phyloP scores from a whole-genome alignment of 2,113 vertebrate genomes.

The Elgaria multicarinata region DNA sequence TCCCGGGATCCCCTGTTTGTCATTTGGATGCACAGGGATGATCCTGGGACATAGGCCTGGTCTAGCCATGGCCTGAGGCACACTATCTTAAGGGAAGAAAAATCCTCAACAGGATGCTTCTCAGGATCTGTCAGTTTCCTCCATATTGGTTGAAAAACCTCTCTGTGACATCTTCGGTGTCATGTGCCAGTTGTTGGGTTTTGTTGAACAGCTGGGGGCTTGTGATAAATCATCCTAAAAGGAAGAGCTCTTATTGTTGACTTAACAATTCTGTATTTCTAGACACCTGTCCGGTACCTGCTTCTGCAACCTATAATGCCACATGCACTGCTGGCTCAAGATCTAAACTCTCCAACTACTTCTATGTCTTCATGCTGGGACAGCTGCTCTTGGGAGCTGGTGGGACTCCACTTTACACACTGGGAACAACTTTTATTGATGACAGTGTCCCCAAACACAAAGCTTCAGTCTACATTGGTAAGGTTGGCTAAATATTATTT shows the following conservation, averaged over 20 bases:
- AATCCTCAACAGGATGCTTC: not conserved
- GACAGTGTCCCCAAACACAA: conserved; percentile 81
- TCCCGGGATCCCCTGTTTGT: too few relatives aligned
- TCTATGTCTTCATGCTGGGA: conserved; percentile 82
- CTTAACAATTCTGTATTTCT: conserved; percentile 36
- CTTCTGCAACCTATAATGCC: not conserved
- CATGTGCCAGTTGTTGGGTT: not conserved
- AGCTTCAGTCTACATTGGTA: conserved; percentile 85
- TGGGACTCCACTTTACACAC: conserved; percentile 82
- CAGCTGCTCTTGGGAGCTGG: conserved; percentile 81
- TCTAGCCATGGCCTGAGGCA: too few relatives aligned
- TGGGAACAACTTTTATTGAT: conserved; percentile 84
- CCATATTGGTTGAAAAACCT: not conserved
- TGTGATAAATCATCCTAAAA: not conserved
- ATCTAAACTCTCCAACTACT: conserved; percentile 70
- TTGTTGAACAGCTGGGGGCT: too few relatives aligned
- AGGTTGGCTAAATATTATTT: conserved; percentile 24
- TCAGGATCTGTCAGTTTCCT: not conserved
- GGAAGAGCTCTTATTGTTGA: not conserved
- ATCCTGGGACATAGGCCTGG: too few relatives aligned
- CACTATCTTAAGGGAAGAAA: not conserved
- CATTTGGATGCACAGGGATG: too few relatives aligned
- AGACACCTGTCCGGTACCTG: conserved; percentile 72
- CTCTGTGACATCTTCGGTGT: not conserved
- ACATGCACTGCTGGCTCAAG: conserved; percentile 52